Base-by-base conservation (phyloP, 92 coral and sea anemone genomes). In the Nematostella vectensis region DNA sequence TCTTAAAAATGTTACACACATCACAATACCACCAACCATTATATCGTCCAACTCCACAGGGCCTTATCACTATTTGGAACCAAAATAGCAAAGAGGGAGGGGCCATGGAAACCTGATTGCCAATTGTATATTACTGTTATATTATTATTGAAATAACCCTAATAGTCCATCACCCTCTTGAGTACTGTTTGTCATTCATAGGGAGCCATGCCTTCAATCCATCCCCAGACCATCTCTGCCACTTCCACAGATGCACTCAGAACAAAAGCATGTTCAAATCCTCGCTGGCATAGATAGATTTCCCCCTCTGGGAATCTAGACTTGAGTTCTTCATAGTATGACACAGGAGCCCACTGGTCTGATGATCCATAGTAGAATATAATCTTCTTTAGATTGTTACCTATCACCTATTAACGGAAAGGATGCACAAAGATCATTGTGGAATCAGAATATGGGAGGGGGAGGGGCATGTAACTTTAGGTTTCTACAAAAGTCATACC, bases 321-420 rank as follows among this genome's bases (percentile, higher is more conserved):
- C 57, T 73, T 82, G 74, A 89, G 63, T 55, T 81, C 89, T 16
- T 85, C 64, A 30, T 68, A 91, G 48, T 81, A 91, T 17, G 83
- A 78, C 47, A 76, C 62, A 1, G 98, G 98, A 21, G 79, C 76
- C 98, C 98, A 91, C 39, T 83, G 83, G 55, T 91, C 98, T 31
- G 81, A 62, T 3, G 93, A 60, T 13, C 98, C 98, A 58, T 91
- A 91, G 70, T 91, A 91, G 63, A 91, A 82, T 53, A 91, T 70
- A 11, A 91, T 47, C 33, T 78, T 74, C 45, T 82, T 61, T 10
- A 91, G 65, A 45, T 91, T 75, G 30, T 75, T 77, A 29, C 69
- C 54, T 40, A 91, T 91, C 1, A 80, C 77, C 94, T 85, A 53
- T 25, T 25, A 4, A 19, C 49, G 11, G 6, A 30, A 54, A 37